A percentile compares a stretch with the other conserved stretches of the same genome.
phyloP scores from a whole-genome alignment of 2,888 invertebrate genomes.

The Rhodophaea formosa region DNA sequence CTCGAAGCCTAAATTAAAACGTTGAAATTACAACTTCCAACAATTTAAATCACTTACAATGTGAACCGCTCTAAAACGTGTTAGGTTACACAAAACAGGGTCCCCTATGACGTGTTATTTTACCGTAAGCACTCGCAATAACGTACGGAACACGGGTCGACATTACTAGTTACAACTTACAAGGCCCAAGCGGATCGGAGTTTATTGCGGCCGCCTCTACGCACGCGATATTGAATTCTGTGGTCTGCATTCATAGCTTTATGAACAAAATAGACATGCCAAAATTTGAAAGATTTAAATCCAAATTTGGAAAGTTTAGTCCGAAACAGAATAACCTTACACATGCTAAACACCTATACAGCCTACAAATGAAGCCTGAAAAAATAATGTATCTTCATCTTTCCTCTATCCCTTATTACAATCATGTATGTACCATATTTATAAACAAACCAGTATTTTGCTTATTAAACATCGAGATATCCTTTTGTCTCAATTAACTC shows the following conservation, averaged over 20 bases:
- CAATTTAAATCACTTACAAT: background rate
- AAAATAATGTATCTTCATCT: background rate
- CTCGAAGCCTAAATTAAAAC: too few relatives aligned
- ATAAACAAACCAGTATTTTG: too few relatives aligned
- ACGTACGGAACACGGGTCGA: conserved; percentile 8
- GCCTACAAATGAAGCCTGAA: too few relatives aligned
- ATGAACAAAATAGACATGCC: background rate
- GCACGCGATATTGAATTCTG: conserved; percentile 11
- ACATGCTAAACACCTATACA: too few relatives aligned
- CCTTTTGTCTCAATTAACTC: too few relatives aligned
- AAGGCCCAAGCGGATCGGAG: background rate
- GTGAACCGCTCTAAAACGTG: background rate
- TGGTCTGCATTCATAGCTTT: background rate
- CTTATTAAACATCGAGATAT: too few relatives aligned
- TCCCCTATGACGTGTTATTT: conserved; percentile 5
- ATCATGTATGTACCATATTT: too few relatives aligned
- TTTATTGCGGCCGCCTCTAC: conserved; percentile 5
- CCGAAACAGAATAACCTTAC: too few relatives aligned
- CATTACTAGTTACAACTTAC: background rate
- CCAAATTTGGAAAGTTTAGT: too few relatives aligned
- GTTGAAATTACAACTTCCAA: too few relatives aligned
- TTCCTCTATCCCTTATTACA: too few relatives aligned
- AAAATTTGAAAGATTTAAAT: background rate
- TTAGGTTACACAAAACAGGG: background rate
- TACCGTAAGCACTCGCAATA: background rate